A percentile compares a stretch with the other conserved stretches of the same genome.
Conservation (phyloP, 2,888 invertebrate species). For the Calameuta pallipes region DNA sequence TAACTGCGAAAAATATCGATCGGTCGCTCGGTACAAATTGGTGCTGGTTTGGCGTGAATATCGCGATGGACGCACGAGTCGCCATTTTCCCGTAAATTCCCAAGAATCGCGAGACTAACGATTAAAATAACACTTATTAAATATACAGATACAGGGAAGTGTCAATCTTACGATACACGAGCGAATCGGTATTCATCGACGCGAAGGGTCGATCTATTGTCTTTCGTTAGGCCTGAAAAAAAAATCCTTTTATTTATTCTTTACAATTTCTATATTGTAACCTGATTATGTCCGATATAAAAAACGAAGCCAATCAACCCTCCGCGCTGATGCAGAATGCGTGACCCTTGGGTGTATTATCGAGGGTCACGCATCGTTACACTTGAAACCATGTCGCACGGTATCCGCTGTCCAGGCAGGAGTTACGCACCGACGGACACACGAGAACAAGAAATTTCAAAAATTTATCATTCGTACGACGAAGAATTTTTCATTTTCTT, state of each 20-base stretch:
- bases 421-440: not conserved
- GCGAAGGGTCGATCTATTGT: not conserved
- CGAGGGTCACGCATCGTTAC: too few relatives aligned
- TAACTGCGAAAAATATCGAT: not conserved
- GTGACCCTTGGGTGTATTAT: not conserved
- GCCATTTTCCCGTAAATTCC: not conserved
- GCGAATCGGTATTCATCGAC: not conserved
- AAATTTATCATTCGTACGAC: too few relatives aligned
- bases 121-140: not conserved
- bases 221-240: not conserved
- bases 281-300: not conserved
- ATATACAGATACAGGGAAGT: not conserved
- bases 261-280: not conserved
- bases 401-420: not conserved
- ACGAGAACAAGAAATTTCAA: not conserved
- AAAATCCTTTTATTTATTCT: not conserved
- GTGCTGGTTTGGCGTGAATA: slow-evolving; percentile 6
- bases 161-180: not conserved
- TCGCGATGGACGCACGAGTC: not conserved
- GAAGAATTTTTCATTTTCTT: too few relatives aligned
- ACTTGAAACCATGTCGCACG: too few relatives aligned
- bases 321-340: not conserved
- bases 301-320: not conserved
- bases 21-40: slow-evolving; percentile 1
- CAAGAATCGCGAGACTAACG: not conserved